A percentile compares a stretch with the other conserved stretches of the same genome.
These are phyloP conservation scores for Drosophila picticornis DNA, from an alignment of 2,888 invertebrate genomes.

Conservation along the genomic window DNA sequence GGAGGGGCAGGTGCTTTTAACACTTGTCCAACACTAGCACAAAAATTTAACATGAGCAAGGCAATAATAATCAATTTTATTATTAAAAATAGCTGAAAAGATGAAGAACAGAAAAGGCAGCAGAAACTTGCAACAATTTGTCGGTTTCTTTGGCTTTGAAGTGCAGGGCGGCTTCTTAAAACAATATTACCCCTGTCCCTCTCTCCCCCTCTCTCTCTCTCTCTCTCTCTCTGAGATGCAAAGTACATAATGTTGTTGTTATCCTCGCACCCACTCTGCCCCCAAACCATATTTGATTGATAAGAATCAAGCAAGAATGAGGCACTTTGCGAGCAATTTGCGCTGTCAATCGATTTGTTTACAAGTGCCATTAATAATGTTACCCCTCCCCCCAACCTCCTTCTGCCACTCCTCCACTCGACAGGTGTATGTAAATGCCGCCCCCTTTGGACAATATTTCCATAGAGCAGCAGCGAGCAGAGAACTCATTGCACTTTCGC, in stretches of 20 bases:
- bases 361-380: constrained; percentile 78
- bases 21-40: neutral
- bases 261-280: too few relatives aligned
- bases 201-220: constrained; percentile 25
- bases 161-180: constrained; percentile 61
- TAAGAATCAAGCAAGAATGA: constrained; percentile 56
- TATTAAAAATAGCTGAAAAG: constrained; percentile 43
- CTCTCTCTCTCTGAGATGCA: constrained; percentile 79
- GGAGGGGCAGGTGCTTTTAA: neutral
- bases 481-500: constrained; percentile 46
- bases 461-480: constrained; percentile 31
- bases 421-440: constrained; percentile 70
- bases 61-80: constrained; percentile 56
- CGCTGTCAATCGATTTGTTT: constrained; percentile 74
- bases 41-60: constrained; percentile 35
- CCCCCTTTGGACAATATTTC: constrained; percentile 45
- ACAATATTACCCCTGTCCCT: neutral
- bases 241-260: constrained; percentile 79
- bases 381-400: neutral
- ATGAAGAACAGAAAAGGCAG: neutral
- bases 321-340: constrained; percentile 64
- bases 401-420: neutral
- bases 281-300: constrained; percentile 50
- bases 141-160: constrained; percentile 49
- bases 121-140: constrained; percentile 42